Evolutionary conservation across 2,797 vertebrate species (phyloP).

Genomic region (Myotis daubentonii): DNA sequence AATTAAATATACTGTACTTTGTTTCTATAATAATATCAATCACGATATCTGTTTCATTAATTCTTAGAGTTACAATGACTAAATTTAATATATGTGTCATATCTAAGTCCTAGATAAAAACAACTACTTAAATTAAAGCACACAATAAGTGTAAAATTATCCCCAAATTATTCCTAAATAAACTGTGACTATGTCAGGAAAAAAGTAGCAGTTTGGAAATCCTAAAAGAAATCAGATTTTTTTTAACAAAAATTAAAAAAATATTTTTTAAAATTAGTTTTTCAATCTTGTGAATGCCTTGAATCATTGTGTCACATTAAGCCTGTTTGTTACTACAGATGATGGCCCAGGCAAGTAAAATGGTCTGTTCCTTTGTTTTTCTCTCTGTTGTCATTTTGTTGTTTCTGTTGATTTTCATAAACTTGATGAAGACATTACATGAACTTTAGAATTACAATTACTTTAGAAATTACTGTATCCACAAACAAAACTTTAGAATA

Average conservation of each 20-base stretch:
- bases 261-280: background rate
- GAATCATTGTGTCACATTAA: accelerated
- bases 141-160: too few relatives aligned
- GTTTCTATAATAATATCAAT: background rate
- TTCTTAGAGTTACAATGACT: background rate
- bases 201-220: background rate
- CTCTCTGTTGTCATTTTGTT: too few relatives aligned
- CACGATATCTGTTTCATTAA: background rate
- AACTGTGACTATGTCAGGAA: background rate
- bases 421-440: background rate
- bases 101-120: background rate
- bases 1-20: background rate
- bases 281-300: background rate
- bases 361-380: background rate
- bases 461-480: background rate
- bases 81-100: background rate
- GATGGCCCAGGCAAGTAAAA: accelerated
- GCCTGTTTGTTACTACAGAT: accelerated
- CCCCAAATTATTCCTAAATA: background rate
- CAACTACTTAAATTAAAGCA: background rate
- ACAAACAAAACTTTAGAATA: background rate
- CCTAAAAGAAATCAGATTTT: background rate
- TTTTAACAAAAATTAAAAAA: background rate
- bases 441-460: background rate
- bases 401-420: background rate